A percentile compares a stretch with the other conserved stretches of the same genome.
Conservation (phyloP, 2,888 invertebrate species). For the Rotaria sp. region DNA sequence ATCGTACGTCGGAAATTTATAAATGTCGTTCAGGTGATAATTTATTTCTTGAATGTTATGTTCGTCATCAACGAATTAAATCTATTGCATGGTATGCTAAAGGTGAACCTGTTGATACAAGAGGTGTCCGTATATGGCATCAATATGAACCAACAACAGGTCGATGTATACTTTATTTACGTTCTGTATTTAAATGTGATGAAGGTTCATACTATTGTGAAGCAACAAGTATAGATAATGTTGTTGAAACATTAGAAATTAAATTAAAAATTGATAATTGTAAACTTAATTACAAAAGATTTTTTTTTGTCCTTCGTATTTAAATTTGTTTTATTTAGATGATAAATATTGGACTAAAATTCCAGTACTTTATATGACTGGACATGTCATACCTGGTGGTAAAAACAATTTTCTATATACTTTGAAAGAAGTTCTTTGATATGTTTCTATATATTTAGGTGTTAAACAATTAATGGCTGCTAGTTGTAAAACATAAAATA, state of each 20-base stretch:
- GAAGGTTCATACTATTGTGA: slow-evolving; percentile 19
- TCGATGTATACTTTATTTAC: background rate
- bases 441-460: background rate
- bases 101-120: background rate
- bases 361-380: background rate
- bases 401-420: background rate
- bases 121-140: slow-evolving; percentile 4
- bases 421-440: background rate
- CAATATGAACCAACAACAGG: background rate
- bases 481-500: background rate
- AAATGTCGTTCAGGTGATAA: slow-evolving; percentile 11
- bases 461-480: background rate
- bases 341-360: slow-evolving; percentile 25
- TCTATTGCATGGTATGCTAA: slow-evolving; percentile 12
- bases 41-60: background rate
- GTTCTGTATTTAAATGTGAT: background rate
- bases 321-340: background rate
- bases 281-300: background rate
- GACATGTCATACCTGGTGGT: background rate
- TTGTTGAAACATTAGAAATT: slow-evolving; percentile 11
- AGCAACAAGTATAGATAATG: slow-evolving; percentile 14
- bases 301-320: background rate
- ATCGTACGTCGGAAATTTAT: background rate
- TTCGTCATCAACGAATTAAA: background rate
- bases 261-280: slow-evolving; percentile 4